These are phyloP conservation scores for Henricia sp. DNA, from an alignment of 53 echinoderm and acorn worm species.

Conservation along the genomic window DNA sequence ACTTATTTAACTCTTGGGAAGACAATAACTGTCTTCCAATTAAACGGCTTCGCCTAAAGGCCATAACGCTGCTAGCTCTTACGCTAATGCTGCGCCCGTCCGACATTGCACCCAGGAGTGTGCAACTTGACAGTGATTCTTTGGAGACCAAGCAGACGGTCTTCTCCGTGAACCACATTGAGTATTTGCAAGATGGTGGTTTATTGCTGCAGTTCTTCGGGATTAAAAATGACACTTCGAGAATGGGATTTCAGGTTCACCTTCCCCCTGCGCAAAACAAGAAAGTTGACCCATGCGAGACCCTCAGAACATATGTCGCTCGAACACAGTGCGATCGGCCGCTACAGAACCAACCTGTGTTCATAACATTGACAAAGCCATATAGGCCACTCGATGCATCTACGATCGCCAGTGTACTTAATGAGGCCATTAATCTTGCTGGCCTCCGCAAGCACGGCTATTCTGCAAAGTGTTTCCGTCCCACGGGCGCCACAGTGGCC, in stretches of 20 bases:
- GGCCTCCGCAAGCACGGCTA: conserved; percentile 11
- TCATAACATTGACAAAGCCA: conserved; percentile 12
- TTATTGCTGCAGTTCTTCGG: conserved; percentile 19
- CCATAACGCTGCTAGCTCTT: conserved; percentile 28
- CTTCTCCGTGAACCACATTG: conserved; percentile 14
- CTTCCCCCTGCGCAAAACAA: conserved; percentile 3
- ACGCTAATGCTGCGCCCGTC: conserved; percentile 27
- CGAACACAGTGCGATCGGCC: conserved; percentile 23
- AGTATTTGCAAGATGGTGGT: conserved; percentile 9
- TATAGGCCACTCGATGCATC: conserved; percentile 17
- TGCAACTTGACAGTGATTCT: conserved; percentile 1
- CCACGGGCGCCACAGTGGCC: neutral
- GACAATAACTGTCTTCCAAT: conserved; percentile 15
- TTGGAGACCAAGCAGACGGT: neutral
- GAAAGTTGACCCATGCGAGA: conserved; percentile 34
- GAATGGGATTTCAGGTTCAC: conserved; percentile 14
- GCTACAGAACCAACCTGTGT: neutral
- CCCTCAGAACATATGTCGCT: conserved; percentile 14
- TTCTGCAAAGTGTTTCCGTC: conserved; percentile 5
- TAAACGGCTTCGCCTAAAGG: conserved; percentile 7
- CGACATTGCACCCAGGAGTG: conserved; percentile 31
- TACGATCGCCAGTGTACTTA: conserved; percentile 37
- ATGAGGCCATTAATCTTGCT: conserved; percentile 19
- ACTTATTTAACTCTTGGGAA: conserved; percentile 1
- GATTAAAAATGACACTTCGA: conserved; percentile 30